Percentiles rank a stretch among this genome's conserved stretches.
Conservation (phyloP, 2,888 invertebrate genomes). For the Nomada ruficornis region DNA sequence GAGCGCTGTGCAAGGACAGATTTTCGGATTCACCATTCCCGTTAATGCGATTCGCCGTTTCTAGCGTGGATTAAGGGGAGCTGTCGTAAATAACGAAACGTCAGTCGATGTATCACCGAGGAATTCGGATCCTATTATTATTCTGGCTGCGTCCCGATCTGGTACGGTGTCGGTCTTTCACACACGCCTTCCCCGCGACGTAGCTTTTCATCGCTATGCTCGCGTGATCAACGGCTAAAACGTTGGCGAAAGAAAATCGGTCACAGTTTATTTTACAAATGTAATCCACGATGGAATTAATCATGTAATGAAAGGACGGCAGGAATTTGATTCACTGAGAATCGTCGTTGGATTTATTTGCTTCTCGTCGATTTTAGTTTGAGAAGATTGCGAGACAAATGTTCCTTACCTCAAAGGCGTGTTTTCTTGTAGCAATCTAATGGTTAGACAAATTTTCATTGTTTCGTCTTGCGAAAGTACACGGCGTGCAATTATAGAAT, state of each 20-base stretch:
- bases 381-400: too few species aligned
- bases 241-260: slow-evolving; percentile 38
- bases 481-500: too few species aligned
- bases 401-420: too few species aligned
- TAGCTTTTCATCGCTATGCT: slow-evolving; percentile 56
- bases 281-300: background rate
- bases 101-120: slow-evolving; percentile 80
- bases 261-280: background rate
- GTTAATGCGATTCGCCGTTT: slow-evolving; percentile 71
- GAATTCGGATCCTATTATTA: slow-evolving; percentile 80
- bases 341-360: background rate
- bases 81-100: slow-evolving; percentile 80
- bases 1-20: slow-evolving; percentile 51
- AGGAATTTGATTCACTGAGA: background rate
- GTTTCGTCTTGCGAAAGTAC: too few species aligned
- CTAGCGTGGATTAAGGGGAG: slow-evolving; percentile 75
- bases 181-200: slow-evolving; percentile 52
- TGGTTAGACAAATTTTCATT: too few species aligned
- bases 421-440: too few species aligned
- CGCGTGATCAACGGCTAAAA: slow-evolving; percentile 47
- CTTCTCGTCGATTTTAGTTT: too few species aligned
- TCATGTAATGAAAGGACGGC: background rate
- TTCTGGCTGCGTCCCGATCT: slow-evolving; percentile 72
- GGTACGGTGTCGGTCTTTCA: slow-evolving; percentile 66
- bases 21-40: slow-evolving; percentile 59